Conservation (phyloP, 2,113 vertebrate genomes). For the Polypterus bichir region DNA sequence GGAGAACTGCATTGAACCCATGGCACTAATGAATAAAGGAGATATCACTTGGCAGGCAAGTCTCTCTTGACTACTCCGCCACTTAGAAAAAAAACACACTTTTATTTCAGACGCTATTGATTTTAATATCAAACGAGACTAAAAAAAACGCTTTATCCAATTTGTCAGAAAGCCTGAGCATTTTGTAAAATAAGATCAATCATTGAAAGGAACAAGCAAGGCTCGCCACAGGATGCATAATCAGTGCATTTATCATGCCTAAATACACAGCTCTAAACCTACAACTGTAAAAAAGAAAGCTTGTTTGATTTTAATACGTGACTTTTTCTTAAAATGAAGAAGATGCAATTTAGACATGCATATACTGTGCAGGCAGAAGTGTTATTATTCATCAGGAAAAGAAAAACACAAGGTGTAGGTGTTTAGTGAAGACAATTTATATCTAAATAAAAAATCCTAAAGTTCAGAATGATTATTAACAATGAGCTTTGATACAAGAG, state of each 20-base stretch:
- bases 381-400: too few species aligned
- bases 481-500: too few species aligned
- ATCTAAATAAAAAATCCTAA: too few species aligned
- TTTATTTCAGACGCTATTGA: conserved; percentile 27
- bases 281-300: conserved; percentile 1
- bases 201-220: too few species aligned
- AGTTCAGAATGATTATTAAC: too few species aligned
- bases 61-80: conserved; percentile 4
- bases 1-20: conserved; percentile 6
- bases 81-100: neutral
- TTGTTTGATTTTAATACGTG: too few species aligned
- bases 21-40: conserved; percentile 22
- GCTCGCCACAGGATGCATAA: too few species aligned
- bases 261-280: conserved; percentile 13
- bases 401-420: too few species aligned
- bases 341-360: too few species aligned
- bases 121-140: conserved; percentile 43
- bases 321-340: too few species aligned
- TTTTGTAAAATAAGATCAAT: conserved; percentile 17
- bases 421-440: too few species aligned
- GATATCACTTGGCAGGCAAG: conserved; percentile 12
- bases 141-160: conserved; percentile 33
- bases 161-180: conserved; percentile 29
- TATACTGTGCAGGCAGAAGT: too few species aligned
- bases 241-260: conserved; percentile 9